A percentile compares a stretch with the other conserved stretches of the same genome.
Evolutionary conservation across 2,888 invertebrate species (phyloP).

Genomic region (Dryomyza anilis): DNA sequence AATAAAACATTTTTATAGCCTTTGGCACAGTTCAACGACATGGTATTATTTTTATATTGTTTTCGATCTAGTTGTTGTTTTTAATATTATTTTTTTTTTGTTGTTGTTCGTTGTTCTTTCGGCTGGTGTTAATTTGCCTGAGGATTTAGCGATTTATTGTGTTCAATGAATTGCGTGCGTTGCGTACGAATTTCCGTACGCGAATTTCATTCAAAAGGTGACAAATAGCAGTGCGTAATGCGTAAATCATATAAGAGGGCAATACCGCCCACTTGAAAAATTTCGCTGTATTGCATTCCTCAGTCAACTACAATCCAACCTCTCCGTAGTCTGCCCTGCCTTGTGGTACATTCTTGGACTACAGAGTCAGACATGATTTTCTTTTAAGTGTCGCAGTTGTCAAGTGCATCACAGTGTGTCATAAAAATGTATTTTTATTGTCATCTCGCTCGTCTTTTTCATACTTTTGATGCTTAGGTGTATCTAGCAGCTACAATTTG

Average conservation of each 20-base stretch:
- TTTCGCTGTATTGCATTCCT: too few species aligned
- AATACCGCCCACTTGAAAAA: too few species aligned
- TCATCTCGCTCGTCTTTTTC: not conserved
- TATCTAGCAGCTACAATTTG: not conserved
- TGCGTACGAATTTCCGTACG: slow-evolving; percentile 5
- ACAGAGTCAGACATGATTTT: not conserved
- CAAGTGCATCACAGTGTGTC: slow-evolving; percentile 8
- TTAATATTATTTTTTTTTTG: not conserved
- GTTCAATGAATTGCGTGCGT: slow-evolving; percentile 21
- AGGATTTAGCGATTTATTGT: slow-evolving; percentile 16
- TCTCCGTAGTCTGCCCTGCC: not conserved
- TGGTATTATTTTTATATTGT: not conserved
- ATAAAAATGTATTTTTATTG: slow-evolving; percentile 19
- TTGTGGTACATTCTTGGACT: not conserved
- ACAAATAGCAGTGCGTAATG: slow-evolving; percentile 3
- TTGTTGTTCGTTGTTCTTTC: not conserved
- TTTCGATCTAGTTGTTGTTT: not conserved
- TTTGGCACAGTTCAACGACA: slow-evolving; percentile 21
- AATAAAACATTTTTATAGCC: slow-evolving; percentile 15
- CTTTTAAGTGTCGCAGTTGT: not conserved
- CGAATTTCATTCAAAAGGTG: not conserved
- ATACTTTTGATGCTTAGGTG: not conserved
- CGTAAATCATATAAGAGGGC: too few species aligned
- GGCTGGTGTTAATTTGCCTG: slow-evolving; percentile 7
- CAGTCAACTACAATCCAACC: too few species aligned